Percentiles rank a stretch among this genome's conserved stretches.
Conservation (phyloP, 2,113 vertebrate species). For the Mesitornis unicolor region DNA sequence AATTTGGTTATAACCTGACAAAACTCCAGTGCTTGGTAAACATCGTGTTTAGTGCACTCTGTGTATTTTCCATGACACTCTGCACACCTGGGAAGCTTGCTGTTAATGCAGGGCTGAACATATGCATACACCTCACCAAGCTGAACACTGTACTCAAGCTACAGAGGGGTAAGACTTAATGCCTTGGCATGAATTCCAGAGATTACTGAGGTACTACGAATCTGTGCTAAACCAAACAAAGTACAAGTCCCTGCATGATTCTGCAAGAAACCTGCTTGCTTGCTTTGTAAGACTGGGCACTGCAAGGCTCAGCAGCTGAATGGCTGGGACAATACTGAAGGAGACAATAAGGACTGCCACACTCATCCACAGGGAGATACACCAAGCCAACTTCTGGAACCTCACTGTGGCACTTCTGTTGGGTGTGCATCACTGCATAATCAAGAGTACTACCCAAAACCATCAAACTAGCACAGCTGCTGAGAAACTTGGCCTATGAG, state of each 20-base stretch:
- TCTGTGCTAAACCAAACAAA: background rate
- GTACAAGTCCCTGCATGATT: background rate
- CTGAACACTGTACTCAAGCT: background rate
- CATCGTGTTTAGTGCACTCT: background rate
- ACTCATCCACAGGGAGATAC: background rate
- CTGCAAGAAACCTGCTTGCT: background rate
- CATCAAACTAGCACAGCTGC: background rate
- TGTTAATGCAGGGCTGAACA: background rate
- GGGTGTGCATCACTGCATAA: rapidly evolving
- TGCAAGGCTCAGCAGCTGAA: background rate
- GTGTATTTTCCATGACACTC: background rate
- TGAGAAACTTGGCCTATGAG: background rate
- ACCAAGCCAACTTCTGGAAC: background rate
- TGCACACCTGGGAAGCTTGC: background rate
- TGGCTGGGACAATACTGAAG: rapidly evolving
- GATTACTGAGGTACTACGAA: background rate
- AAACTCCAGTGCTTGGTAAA: background rate
- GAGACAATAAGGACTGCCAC: background rate
- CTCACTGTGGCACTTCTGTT: background rate
- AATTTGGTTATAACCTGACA: background rate
- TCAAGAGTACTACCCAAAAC: background rate
- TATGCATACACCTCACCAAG: background rate
- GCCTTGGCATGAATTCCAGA: background rate
- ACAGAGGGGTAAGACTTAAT: background rate
- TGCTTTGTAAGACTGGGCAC: background rate